A percentile compares a stretch with the other conserved stretches of the same genome.
These are phyloP conservation scores for Cheilosia impressa DNA, from an alignment of 2,888 invertebrate genomes.

Conservation along the genomic window DNA sequence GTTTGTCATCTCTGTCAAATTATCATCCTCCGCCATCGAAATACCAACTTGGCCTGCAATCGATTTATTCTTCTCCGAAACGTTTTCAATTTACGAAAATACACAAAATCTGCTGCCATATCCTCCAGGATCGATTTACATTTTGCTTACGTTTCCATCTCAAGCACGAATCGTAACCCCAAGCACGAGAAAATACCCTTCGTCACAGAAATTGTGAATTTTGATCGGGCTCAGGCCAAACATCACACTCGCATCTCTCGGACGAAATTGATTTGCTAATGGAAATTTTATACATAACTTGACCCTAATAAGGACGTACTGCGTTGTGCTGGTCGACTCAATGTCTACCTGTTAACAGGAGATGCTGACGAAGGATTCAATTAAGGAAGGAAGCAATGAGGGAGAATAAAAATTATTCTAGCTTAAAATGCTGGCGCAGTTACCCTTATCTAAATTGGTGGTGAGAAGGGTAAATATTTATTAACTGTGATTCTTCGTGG, in stretches of 20 bases:
- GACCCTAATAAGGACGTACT: conserved; percentile 66
- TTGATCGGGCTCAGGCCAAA: conserved; percentile 38
- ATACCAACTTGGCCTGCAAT: not conserved
- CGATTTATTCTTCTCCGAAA: conserved; percentile 4
- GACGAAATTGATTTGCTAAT: conserved; percentile 71
- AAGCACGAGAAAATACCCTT: not conserved
- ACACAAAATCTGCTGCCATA: not conserved
- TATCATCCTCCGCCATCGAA: conserved; percentile 1
- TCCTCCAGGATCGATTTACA: conserved; percentile 13
- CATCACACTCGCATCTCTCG: conserved; percentile 27
- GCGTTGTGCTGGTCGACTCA: not conserved
- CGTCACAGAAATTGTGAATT: conserved; percentile 28
- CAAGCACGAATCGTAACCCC: conserved; percentile 33
- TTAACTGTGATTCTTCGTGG: conserved; percentile 58
- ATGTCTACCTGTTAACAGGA: conserved; percentile 48
- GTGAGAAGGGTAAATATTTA: conserved; percentile 74
- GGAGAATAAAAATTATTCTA: conserved; percentile 55
- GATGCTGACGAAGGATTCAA: conserved; percentile 70
- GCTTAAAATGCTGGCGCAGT: conserved; percentile 59
- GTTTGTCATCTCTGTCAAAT: too few relatives aligned
- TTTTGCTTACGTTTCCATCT: conserved; percentile 33
- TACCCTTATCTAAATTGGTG: conserved; percentile 47
- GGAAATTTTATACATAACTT: conserved; percentile 74
- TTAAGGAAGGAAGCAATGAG: conserved; percentile 55
- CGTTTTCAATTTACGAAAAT: conserved; percentile 15